Percentiles rank a stretch among this genome's conserved stretches.
These are phyloP conservation scores for Paraplagusia blochii DNA, from an alignment of 2,113 vertebrate species.

Conservation along the genomic window DNA sequence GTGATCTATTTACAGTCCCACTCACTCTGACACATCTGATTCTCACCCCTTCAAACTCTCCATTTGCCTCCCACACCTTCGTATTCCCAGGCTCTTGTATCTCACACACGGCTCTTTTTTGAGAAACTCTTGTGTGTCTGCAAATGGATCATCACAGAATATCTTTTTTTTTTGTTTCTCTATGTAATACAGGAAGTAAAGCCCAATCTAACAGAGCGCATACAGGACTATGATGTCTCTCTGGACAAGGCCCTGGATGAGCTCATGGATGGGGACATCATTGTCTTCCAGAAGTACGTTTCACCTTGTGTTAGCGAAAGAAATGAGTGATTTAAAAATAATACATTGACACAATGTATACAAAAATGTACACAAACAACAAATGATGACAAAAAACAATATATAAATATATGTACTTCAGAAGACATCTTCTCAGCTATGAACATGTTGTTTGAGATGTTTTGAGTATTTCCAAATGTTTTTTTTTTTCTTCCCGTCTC, in stretches of 20 bases:
- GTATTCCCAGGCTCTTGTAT: background rate
- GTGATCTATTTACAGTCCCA: conserved; percentile 50
- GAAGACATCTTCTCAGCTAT: too few relatives aligned
- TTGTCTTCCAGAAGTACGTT: conserved; percentile 98
- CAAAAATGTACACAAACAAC: too few relatives aligned
- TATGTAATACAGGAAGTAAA: conserved; percentile 91
- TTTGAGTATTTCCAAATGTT: too few relatives aligned
- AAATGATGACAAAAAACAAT: too few relatives aligned
- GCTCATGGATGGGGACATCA: conserved; percentile 99
- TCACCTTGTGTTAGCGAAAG: background rate
- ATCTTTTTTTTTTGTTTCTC: background rate
- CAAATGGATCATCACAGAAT: conserved; percentile 3
- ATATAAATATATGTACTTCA: too few relatives aligned
- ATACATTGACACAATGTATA: too few relatives aligned
- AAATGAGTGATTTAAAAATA: too few relatives aligned
- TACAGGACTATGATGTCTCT: conserved; percentile 98
- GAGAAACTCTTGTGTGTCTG: too few relatives aligned
- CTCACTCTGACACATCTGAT: conserved; percentile 8
- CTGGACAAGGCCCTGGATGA: conserved; percentile 99
- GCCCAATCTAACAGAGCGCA: conserved; percentile 99
- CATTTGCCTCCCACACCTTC: background rate
- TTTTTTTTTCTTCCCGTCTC: background rate
- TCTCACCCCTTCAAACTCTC: conserved; percentile 9
- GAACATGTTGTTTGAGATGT: too few relatives aligned
- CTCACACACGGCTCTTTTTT: background rate